Evolutionary conservation across 2,888 invertebrate species (phyloP).

Genomic region (Aleiodes leptofemur): DNA sequence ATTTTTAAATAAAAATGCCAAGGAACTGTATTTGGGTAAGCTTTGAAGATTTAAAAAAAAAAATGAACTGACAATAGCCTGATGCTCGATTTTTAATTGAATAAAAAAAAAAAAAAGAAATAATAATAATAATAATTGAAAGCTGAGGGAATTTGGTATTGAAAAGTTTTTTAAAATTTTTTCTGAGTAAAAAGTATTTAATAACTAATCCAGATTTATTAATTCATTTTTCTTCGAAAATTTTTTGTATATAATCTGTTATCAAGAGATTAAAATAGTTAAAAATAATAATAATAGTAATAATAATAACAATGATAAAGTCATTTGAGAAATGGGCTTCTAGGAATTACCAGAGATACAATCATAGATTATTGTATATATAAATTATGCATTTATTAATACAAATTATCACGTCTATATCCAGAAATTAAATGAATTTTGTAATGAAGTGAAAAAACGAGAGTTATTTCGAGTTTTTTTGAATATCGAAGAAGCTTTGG

Average conservation of each 20-base stretch:
- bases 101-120: too few relatives aligned
- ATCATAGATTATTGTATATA: conserved; percentile 29
- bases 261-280: conserved; percentile 5
- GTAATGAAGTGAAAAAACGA: too few relatives aligned
- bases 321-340: conserved; percentile 14
- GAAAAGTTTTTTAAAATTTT: too few relatives aligned
- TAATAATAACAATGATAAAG: too few relatives aligned
- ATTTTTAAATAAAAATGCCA: neutral
- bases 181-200: too few relatives aligned
- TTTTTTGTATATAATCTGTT: conserved; percentile 24
- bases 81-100: conserved; percentile 25
- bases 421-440: too few relatives aligned
- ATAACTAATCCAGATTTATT: too few relatives aligned
- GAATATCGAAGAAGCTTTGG: too few relatives aligned
- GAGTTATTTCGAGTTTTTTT: too few relatives aligned
- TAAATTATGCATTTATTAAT: neutral
- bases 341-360: conserved; percentile 25
- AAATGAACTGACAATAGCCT: conserved; percentile 28
- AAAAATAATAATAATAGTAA: too few relatives aligned
- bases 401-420: neutral
- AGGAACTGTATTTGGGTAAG: conserved; percentile 14
- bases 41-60: conserved; percentile 2
- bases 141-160: conserved; percentile 13
- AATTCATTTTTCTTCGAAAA: too few relatives aligned
- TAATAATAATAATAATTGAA: conserved; percentile 3